Evolutionary conservation across 1,140 invertebrate genomes (phyloP), one percentile per base, ranked within the genome.

Genomic region (Eciton burchellii): DNA sequence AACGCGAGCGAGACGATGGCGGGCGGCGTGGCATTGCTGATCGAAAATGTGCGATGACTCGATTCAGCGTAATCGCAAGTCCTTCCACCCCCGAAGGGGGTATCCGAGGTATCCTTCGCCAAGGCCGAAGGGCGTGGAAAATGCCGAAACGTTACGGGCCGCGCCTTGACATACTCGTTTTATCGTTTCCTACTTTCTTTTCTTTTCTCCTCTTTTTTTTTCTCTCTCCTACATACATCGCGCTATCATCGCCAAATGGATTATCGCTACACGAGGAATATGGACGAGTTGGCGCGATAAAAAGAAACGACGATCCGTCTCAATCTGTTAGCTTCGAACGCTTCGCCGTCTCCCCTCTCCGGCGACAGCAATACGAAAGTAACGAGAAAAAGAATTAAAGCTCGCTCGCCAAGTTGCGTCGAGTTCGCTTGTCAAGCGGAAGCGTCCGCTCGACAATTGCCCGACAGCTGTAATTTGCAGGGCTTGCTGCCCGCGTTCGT

Each of bases 231-330:
- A 70, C 76, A 71, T 77, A 16, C 41, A 73, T 52, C 59, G 43
- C 24, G n/a, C 21, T 41, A 41, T 76, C 35, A 41, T 76, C 43
- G 59, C n/a, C 63, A 76, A 35, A 76, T 76, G 9, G 43, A 26
- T 76, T 76, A 74, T 65, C 43, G 43, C n/a, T 76, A 76, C 24
- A 49, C 59, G 63, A 76, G 4, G n/a, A 43, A 49, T 35, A 63
- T 2, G 12, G 26, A 35, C 16, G 26, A 76, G 14, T 76, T 26
- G 35, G 63, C 59, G 72, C n/a, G n/a, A n/a, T n/a, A 76, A 35
- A 52, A 35, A 21, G 6, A n/a, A 65, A 26, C 49, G 19, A 76
- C 49, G 71, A 73, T 73, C 56, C 21, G 19, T 73, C 71, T 73
- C 56, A 73, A 73, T 73, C 59, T 45, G 56, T 73, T 73, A 73